These are phyloP conservation scores for Pterobdella sp. DNA, from an alignment of 2,888 invertebrate species.

Conservation along the genomic window DNA sequence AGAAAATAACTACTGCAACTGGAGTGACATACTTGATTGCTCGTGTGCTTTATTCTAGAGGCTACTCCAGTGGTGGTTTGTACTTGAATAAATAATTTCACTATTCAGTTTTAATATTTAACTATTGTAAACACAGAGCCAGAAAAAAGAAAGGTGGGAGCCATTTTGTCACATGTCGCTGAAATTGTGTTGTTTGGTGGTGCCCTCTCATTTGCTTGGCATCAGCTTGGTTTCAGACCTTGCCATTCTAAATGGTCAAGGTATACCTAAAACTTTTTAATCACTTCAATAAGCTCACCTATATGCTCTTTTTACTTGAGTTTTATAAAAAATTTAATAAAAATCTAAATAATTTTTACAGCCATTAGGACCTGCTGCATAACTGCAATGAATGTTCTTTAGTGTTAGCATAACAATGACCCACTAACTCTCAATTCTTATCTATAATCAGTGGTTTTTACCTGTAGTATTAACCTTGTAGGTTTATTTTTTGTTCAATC, in stretches of 20 bases:
- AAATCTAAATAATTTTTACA: neutral
- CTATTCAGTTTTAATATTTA: neutral
- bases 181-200: conserved; percentile 43
- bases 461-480: neutral
- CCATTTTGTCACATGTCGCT: conserved; percentile 46
- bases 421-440: no score
- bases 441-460: no score
- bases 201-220: conserved; percentile 33
- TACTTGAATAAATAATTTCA: neutral
- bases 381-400: neutral
- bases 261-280: no score
- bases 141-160: conserved; percentile 43
- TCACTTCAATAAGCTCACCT: no score
- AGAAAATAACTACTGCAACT: conserved; percentile 34
- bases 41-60: conserved; percentile 52
- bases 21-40: conserved; percentile 42
- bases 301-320: no score
- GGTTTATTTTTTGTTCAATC: neutral
- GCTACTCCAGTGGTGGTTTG: conserved; percentile 53
- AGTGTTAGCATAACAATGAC: conserved; percentile 1
- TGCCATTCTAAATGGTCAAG: conserved; percentile 2
- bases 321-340: no score
- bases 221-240: conserved; percentile 32
- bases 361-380: neutral
- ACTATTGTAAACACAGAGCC: conserved; percentile 41